Base-by-base conservation (phyloP, 2,113 vertebrate species). In the Siniperca chuatsi region DNA sequence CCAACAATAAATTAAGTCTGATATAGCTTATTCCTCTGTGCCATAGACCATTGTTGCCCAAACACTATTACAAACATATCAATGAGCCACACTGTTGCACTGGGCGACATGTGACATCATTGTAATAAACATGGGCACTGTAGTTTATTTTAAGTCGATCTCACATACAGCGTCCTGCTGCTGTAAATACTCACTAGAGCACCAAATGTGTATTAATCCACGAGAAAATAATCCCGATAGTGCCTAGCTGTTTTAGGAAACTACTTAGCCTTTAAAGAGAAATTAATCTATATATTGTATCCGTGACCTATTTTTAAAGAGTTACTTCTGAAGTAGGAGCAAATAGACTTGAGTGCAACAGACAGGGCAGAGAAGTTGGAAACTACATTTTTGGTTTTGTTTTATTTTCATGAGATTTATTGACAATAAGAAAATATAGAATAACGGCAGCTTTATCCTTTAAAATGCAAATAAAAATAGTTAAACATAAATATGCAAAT, bases 391-490 rank as follows among this genome's bases (percentile, higher is more conserved):
- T 55, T n/a, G 58, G 65, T 73, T 40, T 79, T 82, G 58, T 58
- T 73, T 40, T 76, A 75, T 75, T 29, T 29, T 69, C 29, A 61
- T 71, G 20, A 23, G 37, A 57, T 44, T 82, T 79, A 15, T 55
- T 81, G 55, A n/a, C 4, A 52, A 60, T 12, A 8, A 35, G 37
- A 64, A 77, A 48, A 71, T 13, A 33, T 4, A 55, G 6, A 65
- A 64, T 20, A 55, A 46, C 6, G 4, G 2, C 65, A 62, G 78
- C 1, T 4, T 42, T 33, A 33, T 73, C 2, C 21, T 55, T 85
- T 11, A 42, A 74, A 3, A 75, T 25, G 29, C 0, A 73, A 71
- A 68, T 64, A 37, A 64, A 40, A 70, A 77, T 46, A 67, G 2
- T 23, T 62, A 0, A 60, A 65, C 6, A 37, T 70, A 7, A 83